Base-by-base conservation (phyloP, 1,140 invertebrate species). In the Schmidtea mediterranea region DNA sequence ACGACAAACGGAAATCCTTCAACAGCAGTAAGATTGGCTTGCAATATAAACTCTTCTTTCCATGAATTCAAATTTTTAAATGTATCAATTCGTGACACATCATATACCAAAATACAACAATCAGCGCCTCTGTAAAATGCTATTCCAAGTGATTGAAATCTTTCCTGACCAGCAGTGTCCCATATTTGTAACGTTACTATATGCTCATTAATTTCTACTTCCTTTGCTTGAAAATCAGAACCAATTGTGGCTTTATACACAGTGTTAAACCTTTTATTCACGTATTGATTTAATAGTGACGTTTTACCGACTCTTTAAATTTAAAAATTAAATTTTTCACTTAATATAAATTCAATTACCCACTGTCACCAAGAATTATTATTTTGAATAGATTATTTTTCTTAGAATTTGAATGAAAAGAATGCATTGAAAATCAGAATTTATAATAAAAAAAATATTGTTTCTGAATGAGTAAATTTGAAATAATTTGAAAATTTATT, bases 171-270 rank as follows among this genome's bases (percentile, higher is more conserved):
- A 53, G 92, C 92, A 49, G 92, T 98, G 58, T 98, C 92, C 92
- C 92, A 98, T 63, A 98, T 98, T 80, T 97, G 90, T 81, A 98
- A 87, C 54, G 90, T 97, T 43, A 98, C 89, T 59, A 90, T 76
- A 61, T 83, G 76, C 68, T 95, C 89, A 68, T 97, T 89, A 15
- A 97, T 86, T 68, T 83, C 82, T 40, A 98, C 81, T 72, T 97
- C 90, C 71, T 95, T 97, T 55, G 90, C 97, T 53, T 97, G 74
- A 68, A 98, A 98, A 72, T 98, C 92, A 51, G 92, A 90, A 52
- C 92, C 92, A 68, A 98, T 98, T 51, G 92, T 98, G 43, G 92
- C 90, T 71, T 98, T 98, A 69, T 98, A 98, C 70, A 97, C 90
- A 69, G 94, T 97, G 56, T 83, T 89, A 70, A 98, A 98, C 68